Evolutionary conservation across 2,888 invertebrate species (phyloP), one percentile per base, ranked within the genome.

Genomic region (Tetrapedia diversipes): DNA sequence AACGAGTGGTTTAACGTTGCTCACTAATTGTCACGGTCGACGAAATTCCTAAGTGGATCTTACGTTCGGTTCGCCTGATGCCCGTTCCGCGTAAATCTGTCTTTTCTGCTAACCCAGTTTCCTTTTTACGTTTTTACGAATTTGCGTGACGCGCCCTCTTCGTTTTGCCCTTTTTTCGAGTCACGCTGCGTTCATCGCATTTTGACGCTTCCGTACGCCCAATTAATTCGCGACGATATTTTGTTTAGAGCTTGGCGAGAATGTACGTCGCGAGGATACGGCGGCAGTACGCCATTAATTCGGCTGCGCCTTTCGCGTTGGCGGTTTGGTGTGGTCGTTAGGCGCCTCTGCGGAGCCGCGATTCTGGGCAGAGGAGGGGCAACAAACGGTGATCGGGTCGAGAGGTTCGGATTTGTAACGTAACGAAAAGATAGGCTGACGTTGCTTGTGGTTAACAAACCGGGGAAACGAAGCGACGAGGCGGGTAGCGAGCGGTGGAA

Each of bases 21-120:
- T 29, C 60, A 56, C 70, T 77, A 80, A 73, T 73, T 45, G 72
- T 74, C 73, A 70, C 64, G 70, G 59, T 73, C 49, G 57, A 64
- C 43, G 47, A 47, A 73, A 68, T 34, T 22, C n/a, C 22, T 54
- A 57, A 83, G 61, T 73, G 65, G 59, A 80, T 80, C 70, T 73
- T 66, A 49, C 47, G 27, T 66, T 51, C 53, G 72, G 6, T 11
- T 32, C 32, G 27, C 34, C 51, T 39, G 45, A 27, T 29, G 69
- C 54, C 34, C 24, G 43, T 63, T 69, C 59, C 49, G 14, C 19
- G 32, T 32, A 29, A 10, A 71, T 16, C 32, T 24, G 54, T 79
- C 47, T 19, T n/a, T n/a, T 29, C 16, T 27, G 29, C 64, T 74
- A 78, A 70, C 51, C 67, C 43, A 70, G 53, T 78, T 81, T 51